Conservation (phyloP, 2,797 vertebrate species). For the Danio tinwini region DNA sequence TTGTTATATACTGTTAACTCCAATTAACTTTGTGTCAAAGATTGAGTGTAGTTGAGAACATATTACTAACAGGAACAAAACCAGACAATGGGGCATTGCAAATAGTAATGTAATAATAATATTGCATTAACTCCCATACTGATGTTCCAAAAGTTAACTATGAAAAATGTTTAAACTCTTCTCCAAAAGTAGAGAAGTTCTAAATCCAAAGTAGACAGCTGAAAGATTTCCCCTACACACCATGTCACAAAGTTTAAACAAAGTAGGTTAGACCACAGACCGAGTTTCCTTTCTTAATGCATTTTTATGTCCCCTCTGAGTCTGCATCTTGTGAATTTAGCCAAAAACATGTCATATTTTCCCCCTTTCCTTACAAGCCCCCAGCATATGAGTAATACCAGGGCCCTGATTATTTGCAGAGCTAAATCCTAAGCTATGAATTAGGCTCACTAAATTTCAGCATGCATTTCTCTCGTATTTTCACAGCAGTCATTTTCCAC, state of each 20-base stretch:
- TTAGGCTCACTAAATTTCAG: slow-evolving; percentile 54
- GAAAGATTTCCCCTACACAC: slow-evolving; percentile 28
- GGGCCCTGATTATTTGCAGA: slow-evolving; percentile 46
- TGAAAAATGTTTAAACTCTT: slow-evolving; percentile 1
- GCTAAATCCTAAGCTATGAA: slow-evolving; percentile 53
- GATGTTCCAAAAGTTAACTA: slow-evolving; percentile 7
- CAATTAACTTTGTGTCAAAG: not conserved
- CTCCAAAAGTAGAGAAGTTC: not conserved
- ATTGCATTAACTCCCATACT: slow-evolving; percentile 1
- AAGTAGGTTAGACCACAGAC: slow-evolving; percentile 28
- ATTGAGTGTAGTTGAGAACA: not conserved
- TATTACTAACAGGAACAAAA: not conserved
- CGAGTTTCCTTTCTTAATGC: slow-evolving; percentile 31
- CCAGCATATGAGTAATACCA: slow-evolving; percentile 52
- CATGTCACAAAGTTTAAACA: slow-evolving; percentile 40
- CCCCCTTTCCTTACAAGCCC: slow-evolving; percentile 29
- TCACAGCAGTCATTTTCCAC: slow-evolving; percentile 36
- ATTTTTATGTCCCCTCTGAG: slow-evolving; percentile 38
- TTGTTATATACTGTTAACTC: not conserved
- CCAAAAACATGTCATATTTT: slow-evolving; percentile 42
- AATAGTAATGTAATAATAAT: not conserved
- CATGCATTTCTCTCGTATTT: slow-evolving; percentile 45
- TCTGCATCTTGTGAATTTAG: slow-evolving; percentile 36
- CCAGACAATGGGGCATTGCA: not conserved
- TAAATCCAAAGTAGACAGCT: slow-evolving; percentile 26